Conservation (phyloP, 2,888 invertebrate genomes). For the Scaptomyza polygonia region DNA sequence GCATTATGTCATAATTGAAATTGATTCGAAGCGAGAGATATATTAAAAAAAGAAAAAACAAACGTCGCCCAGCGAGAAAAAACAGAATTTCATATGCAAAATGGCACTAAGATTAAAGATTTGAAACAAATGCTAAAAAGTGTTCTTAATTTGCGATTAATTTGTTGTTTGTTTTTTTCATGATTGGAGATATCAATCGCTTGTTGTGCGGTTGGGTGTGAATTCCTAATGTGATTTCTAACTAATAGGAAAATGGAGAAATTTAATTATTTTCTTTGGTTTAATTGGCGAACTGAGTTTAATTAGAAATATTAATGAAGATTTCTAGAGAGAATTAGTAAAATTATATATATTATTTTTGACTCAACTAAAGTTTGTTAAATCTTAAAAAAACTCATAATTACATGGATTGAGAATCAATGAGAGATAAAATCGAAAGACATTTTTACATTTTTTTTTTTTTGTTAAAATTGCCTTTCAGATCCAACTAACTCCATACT, state of each 20-base stretch:
- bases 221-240: neutral
- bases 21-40: conserved; percentile 15
- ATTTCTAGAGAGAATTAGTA: no score
- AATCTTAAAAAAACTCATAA: no score
- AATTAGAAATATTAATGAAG: no score
- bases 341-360: no score
- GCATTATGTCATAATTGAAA: conserved; percentile 69
- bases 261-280: no score
- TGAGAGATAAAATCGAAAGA: neutral
- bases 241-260: no score
- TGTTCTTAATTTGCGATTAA: conserved; percentile 14
- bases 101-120: conserved; percentile 6
- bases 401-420: neutral
- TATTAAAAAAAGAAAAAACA: conserved; percentile 6
- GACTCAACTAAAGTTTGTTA: no score
- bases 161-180: neutral
- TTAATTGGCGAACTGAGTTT: no score
- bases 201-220: neutral
- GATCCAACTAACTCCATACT: conserved; percentile 7
- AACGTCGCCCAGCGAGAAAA: neutral
- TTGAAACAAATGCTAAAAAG: conserved; percentile 14
- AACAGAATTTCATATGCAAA: conserved; percentile 35
- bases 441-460: no score
- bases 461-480: conserved; percentile 9
- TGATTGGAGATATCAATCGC: neutral